These are phyloP conservation scores for Diphyllodes magnificus DNA, from an alignment of 2,113 vertebrate species.

Conservation along the genomic window DNA sequence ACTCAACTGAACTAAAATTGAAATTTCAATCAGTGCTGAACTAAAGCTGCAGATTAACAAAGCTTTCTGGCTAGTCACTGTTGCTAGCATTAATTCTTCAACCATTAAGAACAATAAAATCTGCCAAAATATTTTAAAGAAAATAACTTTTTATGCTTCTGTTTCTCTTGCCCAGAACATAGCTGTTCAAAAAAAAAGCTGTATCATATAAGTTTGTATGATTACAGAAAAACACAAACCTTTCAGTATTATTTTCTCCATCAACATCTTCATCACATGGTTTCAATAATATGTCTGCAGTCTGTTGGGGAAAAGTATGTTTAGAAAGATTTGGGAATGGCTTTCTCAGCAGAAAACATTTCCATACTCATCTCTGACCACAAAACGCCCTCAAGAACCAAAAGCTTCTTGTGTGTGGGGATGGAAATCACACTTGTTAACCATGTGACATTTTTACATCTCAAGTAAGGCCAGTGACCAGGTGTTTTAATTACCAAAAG, in stretches of 20 bases:
- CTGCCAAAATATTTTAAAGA: background rate
- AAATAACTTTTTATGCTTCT: background rate
- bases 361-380: background rate
- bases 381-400: background rate
- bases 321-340: background rate
- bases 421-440: background rate
- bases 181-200: background rate
- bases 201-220: background rate
- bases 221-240: conserved; percentile 67
- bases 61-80: background rate
- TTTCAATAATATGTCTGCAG: conserved; percentile 73
- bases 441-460: background rate
- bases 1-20: background rate
- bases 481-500: background rate
- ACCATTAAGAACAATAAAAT: background rate
- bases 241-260: conserved; percentile 80
- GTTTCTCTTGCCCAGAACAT: background rate
- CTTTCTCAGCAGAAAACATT: background rate
- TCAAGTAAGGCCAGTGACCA: background rate
- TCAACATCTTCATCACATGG: conserved; percentile 77
- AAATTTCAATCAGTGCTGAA: background rate
- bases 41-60: background rate
- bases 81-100: background rate
- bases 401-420: background rate
- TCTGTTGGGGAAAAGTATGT: conserved; percentile 46